Conservation (phyloP, 2,797 vertebrate genomes). For the Sebastes minor region DNA sequence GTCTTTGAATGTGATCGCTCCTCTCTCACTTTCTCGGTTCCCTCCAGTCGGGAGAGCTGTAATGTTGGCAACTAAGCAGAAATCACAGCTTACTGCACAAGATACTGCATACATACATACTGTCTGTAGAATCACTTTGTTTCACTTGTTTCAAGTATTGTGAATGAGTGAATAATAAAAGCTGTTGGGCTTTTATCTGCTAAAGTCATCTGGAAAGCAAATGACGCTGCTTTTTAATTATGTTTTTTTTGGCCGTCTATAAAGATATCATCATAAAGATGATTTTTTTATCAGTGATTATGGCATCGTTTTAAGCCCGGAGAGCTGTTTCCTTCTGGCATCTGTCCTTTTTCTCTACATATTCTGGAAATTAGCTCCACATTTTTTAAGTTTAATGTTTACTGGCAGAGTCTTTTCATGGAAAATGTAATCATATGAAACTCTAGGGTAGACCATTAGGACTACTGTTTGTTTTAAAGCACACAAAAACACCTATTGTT, state of each 20-base stretch:
- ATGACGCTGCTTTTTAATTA: background rate
- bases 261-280: background rate
- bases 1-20: background rate
- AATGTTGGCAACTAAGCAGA: background rate
- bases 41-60: background rate
- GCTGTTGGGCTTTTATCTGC: background rate
- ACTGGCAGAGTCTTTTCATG: background rate
- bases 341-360: background rate
- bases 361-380: background rate
- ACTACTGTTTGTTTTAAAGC: background rate
- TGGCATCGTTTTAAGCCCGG: background rate
- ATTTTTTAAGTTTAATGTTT: constrained; percentile 5
- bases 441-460: background rate
- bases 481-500: background rate
- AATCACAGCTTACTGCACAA: background rate
- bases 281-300: background rate
- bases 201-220: background rate
- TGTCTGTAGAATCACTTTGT: background rate
- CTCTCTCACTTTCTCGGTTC: background rate
- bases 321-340: background rate
- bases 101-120: background rate
- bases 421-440: background rate
- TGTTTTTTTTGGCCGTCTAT: rapidly evolving
- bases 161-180: background rate
- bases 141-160: background rate